Evolutionary conservation across 2,797 vertebrate species (phyloP).

Genomic region (Rhinogobio ventralis): DNA sequence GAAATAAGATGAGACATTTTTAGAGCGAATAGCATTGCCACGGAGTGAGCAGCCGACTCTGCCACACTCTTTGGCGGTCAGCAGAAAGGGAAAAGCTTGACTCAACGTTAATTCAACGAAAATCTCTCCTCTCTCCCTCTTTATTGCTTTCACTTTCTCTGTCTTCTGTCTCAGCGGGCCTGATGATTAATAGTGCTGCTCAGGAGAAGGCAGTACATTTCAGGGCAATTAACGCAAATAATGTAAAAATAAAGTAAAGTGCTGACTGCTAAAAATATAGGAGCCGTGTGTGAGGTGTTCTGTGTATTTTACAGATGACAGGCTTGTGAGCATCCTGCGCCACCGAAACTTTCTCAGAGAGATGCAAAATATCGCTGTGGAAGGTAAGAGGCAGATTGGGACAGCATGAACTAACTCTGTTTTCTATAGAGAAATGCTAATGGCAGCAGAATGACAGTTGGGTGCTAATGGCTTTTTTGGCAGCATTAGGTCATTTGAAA

Average conservation of each 20-base stretch:
- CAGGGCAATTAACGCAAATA: constrained; percentile 71
- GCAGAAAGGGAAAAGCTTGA: constrained; percentile 68
- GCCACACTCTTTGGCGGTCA: constrained; percentile 69
- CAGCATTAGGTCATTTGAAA: constrained; percentile 20
- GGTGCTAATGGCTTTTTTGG: constrained; percentile 24
- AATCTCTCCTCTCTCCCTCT: constrained; percentile 47
- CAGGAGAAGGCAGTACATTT: constrained; percentile 71
- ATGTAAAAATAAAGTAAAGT: constrained; percentile 57
- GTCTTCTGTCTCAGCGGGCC: constrained; percentile 52
- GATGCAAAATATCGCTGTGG: constrained; percentile 89
- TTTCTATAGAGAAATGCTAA: constrained; percentile 26
- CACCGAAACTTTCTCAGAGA: constrained; percentile 91
- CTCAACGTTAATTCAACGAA: constrained; percentile 65
- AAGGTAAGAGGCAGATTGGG: constrained; percentile 79
- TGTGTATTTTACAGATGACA: constrained; percentile 83
- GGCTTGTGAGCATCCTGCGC: constrained; percentile 89
- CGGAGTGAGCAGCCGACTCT: constrained; percentile 35
- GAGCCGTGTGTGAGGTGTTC: constrained; percentile 30
- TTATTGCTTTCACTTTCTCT: constrained; percentile 50
- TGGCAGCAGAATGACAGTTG: constrained; percentile 20
- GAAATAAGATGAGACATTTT: constrained; percentile 7
- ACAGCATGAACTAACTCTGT: background rate
- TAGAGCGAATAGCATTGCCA: constrained; percentile 24
- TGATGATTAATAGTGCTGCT: constrained; percentile 74
- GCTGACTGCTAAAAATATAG: constrained; percentile 67